Base-by-base conservation (phyloP, 2,888 invertebrate species). In the Euspilapteryx auroguttella region DNA sequence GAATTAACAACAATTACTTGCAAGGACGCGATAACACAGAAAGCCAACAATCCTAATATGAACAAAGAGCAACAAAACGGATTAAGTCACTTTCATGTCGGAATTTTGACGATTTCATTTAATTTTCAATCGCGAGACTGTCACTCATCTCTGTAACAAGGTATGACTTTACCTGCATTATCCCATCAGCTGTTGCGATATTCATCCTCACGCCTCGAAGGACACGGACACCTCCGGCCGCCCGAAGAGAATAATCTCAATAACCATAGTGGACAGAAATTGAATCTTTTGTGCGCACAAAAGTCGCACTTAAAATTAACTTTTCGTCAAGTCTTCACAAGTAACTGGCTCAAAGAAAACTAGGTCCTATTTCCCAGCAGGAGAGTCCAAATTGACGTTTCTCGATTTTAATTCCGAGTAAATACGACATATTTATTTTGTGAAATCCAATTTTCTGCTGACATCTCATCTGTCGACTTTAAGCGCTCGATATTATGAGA, bases 381-480 rank as follows among this genome's bases (percentile, higher is more conserved):
- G 36, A 52, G 36, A 41, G 47, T n/a, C n/a, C 43, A 34, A 34
- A 34, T 34, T 51, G 51, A 57, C 21, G 33, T 21, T 7, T 22
- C 33, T 29, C 33, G 13, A 25, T 30, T 32, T 45, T 53, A 53
- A 57, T 55, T 57, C 55, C 55, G 61, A 57, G 55, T 54, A 52
- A 56, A 58, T 56, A 57, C 55, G 69, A 71, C 71, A 71, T 71
- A 69, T 75, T 75, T 75, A 75, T 73, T 73, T 71, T 69, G 63
- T 66, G 49, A 69, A 75, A 75, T 75, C 75, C 75, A 73, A 75
- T 75, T 75, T 75, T 73, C 71, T 71, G 71, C 71, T 63, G 75
- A 71, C 75, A 65, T 69, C 58, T 71, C 68, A 69, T 64, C 71
- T 73, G 75, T 75, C 73, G 66, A 55, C 73, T 75, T 73, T 71